A percentile compares a stretch with the other conserved stretches of the same genome.
Conservation (phyloP, 2,113 vertebrate species). For the Pseudonaja textilis region DNA sequence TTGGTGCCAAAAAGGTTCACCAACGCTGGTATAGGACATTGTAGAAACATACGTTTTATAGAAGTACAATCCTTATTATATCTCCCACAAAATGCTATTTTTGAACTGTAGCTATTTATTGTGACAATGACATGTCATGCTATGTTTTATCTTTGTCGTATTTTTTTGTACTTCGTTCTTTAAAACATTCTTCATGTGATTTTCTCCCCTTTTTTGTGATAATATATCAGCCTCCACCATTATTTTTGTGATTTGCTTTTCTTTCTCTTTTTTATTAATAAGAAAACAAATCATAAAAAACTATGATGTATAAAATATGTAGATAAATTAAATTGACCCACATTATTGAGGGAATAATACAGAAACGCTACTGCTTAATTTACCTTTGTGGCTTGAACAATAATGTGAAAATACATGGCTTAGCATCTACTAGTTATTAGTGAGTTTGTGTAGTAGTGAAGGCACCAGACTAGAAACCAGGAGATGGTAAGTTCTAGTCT, state of each 20-base stretch:
- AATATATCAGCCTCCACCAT: background rate
- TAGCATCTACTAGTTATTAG: slow-evolving; percentile 33
- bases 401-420: slow-evolving; percentile 40
- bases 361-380: slow-evolving; percentile 23
- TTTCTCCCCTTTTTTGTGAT: background rate
- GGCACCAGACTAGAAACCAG: background rate
- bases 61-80: background rate
- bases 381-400: slow-evolving; percentile 31
- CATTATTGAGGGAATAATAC: background rate
- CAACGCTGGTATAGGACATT: background rate
- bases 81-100: background rate
- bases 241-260: background rate
- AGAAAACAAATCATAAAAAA: background rate
- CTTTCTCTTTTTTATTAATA: background rate
- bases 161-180: background rate
- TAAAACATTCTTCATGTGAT: background rate
- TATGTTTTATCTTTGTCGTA: background rate
- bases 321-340: background rate
- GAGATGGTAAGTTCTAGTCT: too few relatives aligned
- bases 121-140: background rate
- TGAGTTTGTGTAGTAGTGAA: background rate
- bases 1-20: too few relatives aligned
- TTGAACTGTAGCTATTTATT: background rate
- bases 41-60: background rate
- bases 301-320: background rate